Evolutionary conservation across 2,113 vertebrate species (phyloP), one percentile per base, ranked within the genome.

Genomic region (Anser brachyrhynchus): DNA sequence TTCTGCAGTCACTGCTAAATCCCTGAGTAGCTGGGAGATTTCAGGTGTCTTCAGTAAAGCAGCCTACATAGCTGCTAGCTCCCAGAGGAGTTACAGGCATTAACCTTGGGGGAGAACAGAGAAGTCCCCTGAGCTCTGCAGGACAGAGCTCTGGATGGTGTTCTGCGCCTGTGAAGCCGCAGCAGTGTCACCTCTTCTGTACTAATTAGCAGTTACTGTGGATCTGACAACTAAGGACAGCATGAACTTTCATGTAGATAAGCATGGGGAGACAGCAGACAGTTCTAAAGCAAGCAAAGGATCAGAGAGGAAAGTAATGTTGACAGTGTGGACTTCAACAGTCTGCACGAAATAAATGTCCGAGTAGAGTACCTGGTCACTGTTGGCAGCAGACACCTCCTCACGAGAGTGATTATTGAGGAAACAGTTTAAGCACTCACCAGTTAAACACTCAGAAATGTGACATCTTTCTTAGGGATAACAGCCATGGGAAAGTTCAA

Each of bases 221-320:
- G 97, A 95, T 97, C 78, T 90, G 92, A 96, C 96, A 97, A 57
- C 92, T 96, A 96, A 97, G 96, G 94, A 87, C 96, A 91, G 43
- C 54, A 44, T 97, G 96, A 97, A 96, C 96, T 97, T 97, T 84
- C 93, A 83, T 82, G 77, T 77, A 91, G 83, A 93, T 96, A n/a
- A 88, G 92, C 89, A 70, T 59, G 86, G 9, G 75, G 92, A 87
- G 91, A 97, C 55, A 72, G 83, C 46, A 94, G 93, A 79, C 29
- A 73, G 52, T 93, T 95, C 89, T 92, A 95, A 95, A 95, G 71
- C 58, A 95, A 93, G 92, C 41, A 83, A 83, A 83, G 84, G 85
- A 61, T 82, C 22, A 25, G 84, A 84, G 85, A 71, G 57, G 35
- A 83, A 89, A 91, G 87, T 71, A 92, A 33, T 82, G 74, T 84